Base-by-base conservation (phyloP, 2,888 invertebrate genomes). In the Boloria selene region DNA sequence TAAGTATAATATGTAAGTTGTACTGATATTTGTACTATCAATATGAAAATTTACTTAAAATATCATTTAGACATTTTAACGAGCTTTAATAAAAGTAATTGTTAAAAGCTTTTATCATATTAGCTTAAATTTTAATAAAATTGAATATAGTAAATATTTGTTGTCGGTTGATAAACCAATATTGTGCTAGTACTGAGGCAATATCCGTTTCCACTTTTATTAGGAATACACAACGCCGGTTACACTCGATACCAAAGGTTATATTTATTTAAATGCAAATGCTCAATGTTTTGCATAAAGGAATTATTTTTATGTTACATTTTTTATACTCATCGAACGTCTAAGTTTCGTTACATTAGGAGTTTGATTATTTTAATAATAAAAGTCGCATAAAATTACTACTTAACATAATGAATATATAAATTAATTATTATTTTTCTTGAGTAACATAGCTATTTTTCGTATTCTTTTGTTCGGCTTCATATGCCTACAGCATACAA, bases 181-280 rank as follows among this genome's bases (percentile, higher is more conserved):
- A 55, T 18, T 56, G 56, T 64, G n/a, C 26, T 42, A 53, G 62
- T 64, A 54, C 58, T 63, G 45, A 50, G n/a, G 68, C 18, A 65
- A 62, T 55, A 62, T 65, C 47, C 51, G 26, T 13, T 55, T 61
- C 51, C 17, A 17, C 31, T 51, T 63, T 68, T 65, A 68, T 68
- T 68, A 60, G 62, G 45, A 62, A 62, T 55, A 49, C 54, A 61
- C 22, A 22, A 54, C 59, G 22, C 52, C 54, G 44, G 51, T 44
- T 59, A 50, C 16, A 56, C 50, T 52, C 17, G 42, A 49, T 49
- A 44, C 44, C 58, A 59, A 53, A 38, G 31, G 60, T 55, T 18
- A 60, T 31, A 51, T 56, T 58, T 58, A 44, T 64, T 64, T 26
- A 18, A 31, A 58, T 44, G 6, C 26, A 44, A 52, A 59, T 26